phyloP scores from a whole-genome alignment of 2,888 invertebrate species.

The Eupithecia subumbrata region DNA sequence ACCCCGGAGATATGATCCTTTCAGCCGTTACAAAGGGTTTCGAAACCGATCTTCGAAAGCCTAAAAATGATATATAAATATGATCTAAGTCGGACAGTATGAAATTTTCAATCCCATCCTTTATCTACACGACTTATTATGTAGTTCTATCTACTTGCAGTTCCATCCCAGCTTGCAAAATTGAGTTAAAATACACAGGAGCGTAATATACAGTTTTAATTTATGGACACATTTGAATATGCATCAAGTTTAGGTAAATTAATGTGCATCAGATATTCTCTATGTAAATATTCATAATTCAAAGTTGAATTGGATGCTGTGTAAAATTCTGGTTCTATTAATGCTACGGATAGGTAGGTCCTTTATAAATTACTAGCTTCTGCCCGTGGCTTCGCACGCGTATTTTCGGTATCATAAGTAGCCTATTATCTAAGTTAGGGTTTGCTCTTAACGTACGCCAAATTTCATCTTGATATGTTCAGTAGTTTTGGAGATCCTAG shows the following conservation, averaged over 20 bases:
- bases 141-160: background rate
- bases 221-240: conserved; percentile 31
- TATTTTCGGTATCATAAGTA: no score
- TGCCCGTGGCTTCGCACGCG: no score
- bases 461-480: no score
- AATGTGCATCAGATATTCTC: conserved; percentile 31
- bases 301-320: conserved; percentile 25
- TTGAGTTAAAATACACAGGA: conserved; percentile 8
- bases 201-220: conserved; percentile 26
- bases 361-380: no score
- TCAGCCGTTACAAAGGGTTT: no score
- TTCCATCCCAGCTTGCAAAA: background rate
- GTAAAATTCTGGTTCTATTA: background rate
- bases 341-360: background rate
- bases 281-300: conserved; percentile 27
- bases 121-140: background rate
- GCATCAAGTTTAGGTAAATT: conserved; percentile 32
- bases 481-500: no score
- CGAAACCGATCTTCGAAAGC: no score
- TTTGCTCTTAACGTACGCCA: no score
- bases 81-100: background rate
- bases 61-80: no score
- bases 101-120: background rate
- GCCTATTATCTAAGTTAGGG: no score
- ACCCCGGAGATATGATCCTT: no score